Conservation (phyloP, 2,888 invertebrate genomes). For the Synergus gifuensis region DNA sequence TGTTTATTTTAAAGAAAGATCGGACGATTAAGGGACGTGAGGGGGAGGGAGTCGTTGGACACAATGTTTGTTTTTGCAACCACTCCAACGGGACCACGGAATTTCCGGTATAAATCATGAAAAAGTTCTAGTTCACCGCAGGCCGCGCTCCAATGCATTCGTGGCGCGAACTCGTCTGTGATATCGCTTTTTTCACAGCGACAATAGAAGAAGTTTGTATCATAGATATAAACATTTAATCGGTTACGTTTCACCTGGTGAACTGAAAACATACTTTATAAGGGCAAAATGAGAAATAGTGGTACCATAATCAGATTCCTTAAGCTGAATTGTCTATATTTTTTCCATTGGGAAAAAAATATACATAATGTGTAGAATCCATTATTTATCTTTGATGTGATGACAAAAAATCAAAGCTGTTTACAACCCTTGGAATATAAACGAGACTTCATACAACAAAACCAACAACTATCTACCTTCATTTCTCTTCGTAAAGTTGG, state of each 20-base stretch:
- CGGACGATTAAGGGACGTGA: neutral
- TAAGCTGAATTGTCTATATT: neutral
- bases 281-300: neutral
- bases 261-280: neutral
- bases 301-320: neutral
- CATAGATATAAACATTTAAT: neutral
- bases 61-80: conserved; percentile 48
- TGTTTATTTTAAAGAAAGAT: conserved; percentile 5
- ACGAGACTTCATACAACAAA: too few species aligned
- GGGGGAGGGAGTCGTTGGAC: neutral
- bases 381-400: neutral
- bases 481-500: too few species aligned
- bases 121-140: conserved; percentile 23
- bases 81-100: conserved; percentile 37
- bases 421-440: neutral
- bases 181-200: conserved; percentile 11
- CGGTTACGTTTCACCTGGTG: neutral
- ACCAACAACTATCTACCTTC: too few species aligned
- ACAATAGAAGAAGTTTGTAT: conserved; percentile 26
- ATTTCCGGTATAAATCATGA: conserved; percentile 49
- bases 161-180: neutral
- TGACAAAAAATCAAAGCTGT: neutral
- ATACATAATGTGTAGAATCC: too few species aligned
- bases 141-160: conserved; percentile 36
- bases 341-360: neutral